Conservation (phyloP, 92 coral and sea anemone genomes). For the Heliopora coerulea region DNA sequence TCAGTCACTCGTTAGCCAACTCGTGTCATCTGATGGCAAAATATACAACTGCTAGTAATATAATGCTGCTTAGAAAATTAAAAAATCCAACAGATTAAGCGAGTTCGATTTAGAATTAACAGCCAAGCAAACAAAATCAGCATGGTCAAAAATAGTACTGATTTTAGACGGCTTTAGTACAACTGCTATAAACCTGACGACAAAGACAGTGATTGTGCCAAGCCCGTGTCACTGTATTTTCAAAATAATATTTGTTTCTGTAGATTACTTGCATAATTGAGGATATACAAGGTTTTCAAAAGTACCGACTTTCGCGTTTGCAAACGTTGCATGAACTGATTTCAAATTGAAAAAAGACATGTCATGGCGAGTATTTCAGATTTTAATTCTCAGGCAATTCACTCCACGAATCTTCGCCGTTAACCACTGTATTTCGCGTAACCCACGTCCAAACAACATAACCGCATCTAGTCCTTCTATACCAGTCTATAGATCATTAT, state of each 20-base stretch:
- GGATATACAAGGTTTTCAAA: conserved; percentile 27
- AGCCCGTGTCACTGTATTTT: conserved; percentile 6
- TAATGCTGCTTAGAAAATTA: conserved; percentile 39
- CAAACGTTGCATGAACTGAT: conserved; percentile 35
- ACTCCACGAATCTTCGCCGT: background rate
- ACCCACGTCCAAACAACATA: conserved; percentile 21
- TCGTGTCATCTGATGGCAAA: background rate
- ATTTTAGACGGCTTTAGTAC: background rate
- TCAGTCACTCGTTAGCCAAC: background rate
- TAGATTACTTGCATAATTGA: conserved; percentile 47
- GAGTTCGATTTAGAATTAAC: background rate
- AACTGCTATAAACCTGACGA: background rate
- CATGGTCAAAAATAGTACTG: conserved; percentile 4
- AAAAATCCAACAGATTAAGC: conserved; percentile 41
- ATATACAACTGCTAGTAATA: conserved; percentile 5
- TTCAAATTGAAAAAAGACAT: conserved; percentile 50
- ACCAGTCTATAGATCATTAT: conserved; percentile 21
- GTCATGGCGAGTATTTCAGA: conserved; percentile 29
- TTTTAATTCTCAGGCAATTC: background rate
- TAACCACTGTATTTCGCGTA: background rate
- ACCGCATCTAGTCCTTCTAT: conserved; percentile 23
- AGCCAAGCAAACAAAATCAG: conserved; percentile 11
- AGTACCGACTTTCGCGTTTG: background rate
- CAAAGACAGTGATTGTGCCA: background rate
- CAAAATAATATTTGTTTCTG: conserved; percentile 44